Evolutionary conservation across 2,113 vertebrate species (phyloP).

Genomic region (Dromiciops gliroides): DNA sequence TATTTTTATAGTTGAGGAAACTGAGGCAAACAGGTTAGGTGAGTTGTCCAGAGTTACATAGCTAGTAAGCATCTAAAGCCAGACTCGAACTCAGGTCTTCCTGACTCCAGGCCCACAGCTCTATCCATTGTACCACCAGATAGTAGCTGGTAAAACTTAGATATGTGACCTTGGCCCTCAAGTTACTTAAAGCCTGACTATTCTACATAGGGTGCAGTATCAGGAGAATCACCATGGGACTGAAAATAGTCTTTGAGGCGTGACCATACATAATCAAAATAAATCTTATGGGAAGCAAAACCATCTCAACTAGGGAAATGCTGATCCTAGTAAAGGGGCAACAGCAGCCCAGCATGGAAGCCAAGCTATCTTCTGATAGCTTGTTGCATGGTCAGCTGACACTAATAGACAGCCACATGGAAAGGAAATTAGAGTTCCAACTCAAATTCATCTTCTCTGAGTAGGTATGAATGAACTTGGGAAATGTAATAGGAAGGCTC

Average conservation of each 20-base stretch:
- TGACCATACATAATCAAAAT: slow-evolving; percentile 34
- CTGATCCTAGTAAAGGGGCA: slow-evolving; percentile 4
- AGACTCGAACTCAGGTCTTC: background rate
- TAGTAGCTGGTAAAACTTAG: background rate
- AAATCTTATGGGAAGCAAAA: slow-evolving; percentile 42
- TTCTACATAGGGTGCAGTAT: slow-evolving; percentile 23
- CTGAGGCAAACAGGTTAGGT: background rate
- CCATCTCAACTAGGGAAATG: background rate
- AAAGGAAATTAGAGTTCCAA: slow-evolving; percentile 49
- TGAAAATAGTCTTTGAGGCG: slow-evolving; percentile 43
- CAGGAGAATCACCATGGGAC: slow-evolving; percentile 8
- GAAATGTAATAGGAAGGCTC: slow-evolving; percentile 28
- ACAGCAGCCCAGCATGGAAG: slow-evolving; percentile 18
- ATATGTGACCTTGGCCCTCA: slow-evolving; percentile 47
- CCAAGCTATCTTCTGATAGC: slow-evolving; percentile 23
- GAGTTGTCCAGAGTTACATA: background rate
- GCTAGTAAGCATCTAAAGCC: background rate
- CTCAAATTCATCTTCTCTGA: slow-evolving; percentile 54
- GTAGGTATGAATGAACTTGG: slow-evolving; percentile 3
- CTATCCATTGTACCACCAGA: background rate
- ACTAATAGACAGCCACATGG: slow-evolving; percentile 28
- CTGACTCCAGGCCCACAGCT: background rate
- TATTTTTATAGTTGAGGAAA: background rate
- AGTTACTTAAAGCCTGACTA: slow-evolving; percentile 47
- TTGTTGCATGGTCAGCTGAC: slow-evolving; percentile 51